A percentile compares a stretch with the other conserved stretches of the same genome.
These are phyloP conservation scores for Prosopocoilus inquinatus DNA, from an alignment of 2,888 invertebrate genomes.

Conservation along the genomic window DNA sequence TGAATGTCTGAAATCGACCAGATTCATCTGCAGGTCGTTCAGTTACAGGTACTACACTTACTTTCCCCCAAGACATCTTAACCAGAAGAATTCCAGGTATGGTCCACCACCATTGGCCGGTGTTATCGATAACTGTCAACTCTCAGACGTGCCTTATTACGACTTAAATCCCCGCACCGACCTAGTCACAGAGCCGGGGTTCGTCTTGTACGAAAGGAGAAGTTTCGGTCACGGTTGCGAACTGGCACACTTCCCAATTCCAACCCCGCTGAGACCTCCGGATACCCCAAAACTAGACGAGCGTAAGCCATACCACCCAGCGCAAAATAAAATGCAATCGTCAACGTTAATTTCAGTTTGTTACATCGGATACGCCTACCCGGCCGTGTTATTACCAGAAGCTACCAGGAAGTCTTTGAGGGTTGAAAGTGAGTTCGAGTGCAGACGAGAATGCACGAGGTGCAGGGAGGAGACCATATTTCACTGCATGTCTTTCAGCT, in stretches of 20 bases:
- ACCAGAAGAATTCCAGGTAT: conserved; percentile 53
- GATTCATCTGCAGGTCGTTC: conserved; percentile 78
- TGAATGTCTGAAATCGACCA: conserved; percentile 69
- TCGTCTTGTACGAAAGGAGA: conserved; percentile 76
- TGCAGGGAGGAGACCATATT: conserved; percentile 58
- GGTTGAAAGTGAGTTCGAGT: conserved; percentile 63
- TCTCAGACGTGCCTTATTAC: conserved; percentile 70
- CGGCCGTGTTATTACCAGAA: conserved; percentile 65
- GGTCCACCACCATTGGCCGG: conserved; percentile 65
- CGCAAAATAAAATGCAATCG: background rate
- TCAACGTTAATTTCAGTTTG: background rate
- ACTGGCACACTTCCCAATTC: conserved; percentile 56
- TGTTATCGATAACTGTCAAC: conserved; percentile 70
- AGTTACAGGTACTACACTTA: conserved; percentile 62
- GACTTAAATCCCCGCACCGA: conserved; percentile 62
- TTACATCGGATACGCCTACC: conserved; percentile 65
- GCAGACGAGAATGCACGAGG: conserved; percentile 67
- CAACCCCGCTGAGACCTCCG: conserved; percentile 36
- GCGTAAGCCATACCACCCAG: conserved; percentile 30
- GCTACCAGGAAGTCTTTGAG: conserved; percentile 66
- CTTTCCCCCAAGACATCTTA: background rate
- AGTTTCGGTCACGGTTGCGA: conserved; percentile 83
- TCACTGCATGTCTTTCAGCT: conserved; percentile 77
- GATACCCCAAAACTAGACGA: conserved; percentile 39
- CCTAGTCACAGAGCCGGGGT: conserved; percentile 61